Conservation (phyloP, 2,888 invertebrate genomes). For the Scrobipalpa costella region DNA sequence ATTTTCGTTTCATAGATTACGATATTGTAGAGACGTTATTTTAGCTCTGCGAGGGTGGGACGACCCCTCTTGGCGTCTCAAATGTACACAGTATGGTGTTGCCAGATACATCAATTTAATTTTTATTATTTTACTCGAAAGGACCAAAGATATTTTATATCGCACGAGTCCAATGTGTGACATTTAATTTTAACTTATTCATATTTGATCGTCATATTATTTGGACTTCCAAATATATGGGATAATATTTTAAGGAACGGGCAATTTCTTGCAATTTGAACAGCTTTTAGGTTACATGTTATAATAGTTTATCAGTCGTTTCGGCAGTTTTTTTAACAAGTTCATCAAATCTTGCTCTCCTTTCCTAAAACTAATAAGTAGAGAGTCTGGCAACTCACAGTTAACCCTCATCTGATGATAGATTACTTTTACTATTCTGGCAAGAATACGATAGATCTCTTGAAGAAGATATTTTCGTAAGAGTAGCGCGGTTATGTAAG, state of each 20-base stretch:
- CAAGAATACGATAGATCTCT: not conserved
- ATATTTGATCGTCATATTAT: too few relatives aligned
- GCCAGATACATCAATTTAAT: not conserved
- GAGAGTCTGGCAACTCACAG: too few relatives aligned
- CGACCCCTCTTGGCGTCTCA: slow-evolving; percentile 31
- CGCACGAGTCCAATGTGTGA: not conserved
- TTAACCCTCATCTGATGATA: not conserved
- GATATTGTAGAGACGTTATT: slow-evolving; percentile 27
- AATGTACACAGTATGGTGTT: not conserved
- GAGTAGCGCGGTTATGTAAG: not conserved
- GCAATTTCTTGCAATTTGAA: too few relatives aligned
- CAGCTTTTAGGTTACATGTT: too few relatives aligned
- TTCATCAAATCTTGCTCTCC: too few relatives aligned
- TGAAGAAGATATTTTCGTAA: not conserved
- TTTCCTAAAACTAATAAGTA: too few relatives aligned
- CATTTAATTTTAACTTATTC: too few relatives aligned
- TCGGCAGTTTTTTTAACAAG: too few relatives aligned
- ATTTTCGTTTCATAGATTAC: slow-evolving; percentile 27
- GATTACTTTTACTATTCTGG: not conserved
- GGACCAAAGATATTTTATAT: too few relatives aligned
- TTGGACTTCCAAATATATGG: too few relatives aligned
- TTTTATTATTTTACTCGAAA: not conserved
- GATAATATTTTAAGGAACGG: too few relatives aligned
- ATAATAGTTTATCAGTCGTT: too few relatives aligned
- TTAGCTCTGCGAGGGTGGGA: slow-evolving; percentile 34